These are phyloP conservation scores for Tonatia bakeri DNA, from an alignment of 2,113 vertebrate genomes.

Conservation along the genomic window DNA sequence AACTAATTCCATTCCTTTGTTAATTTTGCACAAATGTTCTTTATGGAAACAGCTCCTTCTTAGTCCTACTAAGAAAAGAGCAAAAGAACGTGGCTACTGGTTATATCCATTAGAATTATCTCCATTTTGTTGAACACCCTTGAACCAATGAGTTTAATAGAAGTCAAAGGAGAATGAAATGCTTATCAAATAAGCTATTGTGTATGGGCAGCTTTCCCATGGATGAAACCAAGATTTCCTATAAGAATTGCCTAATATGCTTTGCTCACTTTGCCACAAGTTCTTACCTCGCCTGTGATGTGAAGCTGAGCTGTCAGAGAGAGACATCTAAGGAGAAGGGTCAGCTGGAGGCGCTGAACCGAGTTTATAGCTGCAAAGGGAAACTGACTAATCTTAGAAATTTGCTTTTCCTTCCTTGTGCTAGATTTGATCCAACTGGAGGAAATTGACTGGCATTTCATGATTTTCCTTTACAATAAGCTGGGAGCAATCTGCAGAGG, in stretches of 20 bases:
- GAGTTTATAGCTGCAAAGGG: constrained; percentile 44
- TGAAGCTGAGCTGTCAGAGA: constrained; percentile 22
- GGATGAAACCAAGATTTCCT: constrained; percentile 5
- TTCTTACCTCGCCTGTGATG: constrained; percentile 1
- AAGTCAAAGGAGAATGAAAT: neutral
- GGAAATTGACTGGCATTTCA: constrained; percentile 66
- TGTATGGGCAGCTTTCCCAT: neutral
- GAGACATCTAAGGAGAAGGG: neutral
- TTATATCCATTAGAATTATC: neutral
- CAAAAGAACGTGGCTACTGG: constrained; percentile 10
- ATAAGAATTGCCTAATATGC: neutral
- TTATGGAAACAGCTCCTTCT: constrained; percentile 41
- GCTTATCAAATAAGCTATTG: neutral
- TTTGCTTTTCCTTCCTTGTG: constrained; percentile 68
- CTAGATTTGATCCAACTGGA: constrained; percentile 56
- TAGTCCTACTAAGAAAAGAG: constrained; percentile 35
- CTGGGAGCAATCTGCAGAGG: constrained; percentile 63
- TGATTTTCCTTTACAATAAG: constrained; percentile 66
- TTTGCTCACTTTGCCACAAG: neutral
- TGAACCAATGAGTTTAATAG: neutral
- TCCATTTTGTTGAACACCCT: neutral
- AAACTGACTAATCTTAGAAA: constrained; percentile 74
- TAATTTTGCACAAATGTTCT: constrained; percentile 43
- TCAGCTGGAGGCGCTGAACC: neutral
- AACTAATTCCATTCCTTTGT: constrained; percentile 15